These are phyloP conservation scores for Nannospalax galili DNA, from an alignment of 2,113 vertebrate species.

Conservation along the genomic window DNA sequence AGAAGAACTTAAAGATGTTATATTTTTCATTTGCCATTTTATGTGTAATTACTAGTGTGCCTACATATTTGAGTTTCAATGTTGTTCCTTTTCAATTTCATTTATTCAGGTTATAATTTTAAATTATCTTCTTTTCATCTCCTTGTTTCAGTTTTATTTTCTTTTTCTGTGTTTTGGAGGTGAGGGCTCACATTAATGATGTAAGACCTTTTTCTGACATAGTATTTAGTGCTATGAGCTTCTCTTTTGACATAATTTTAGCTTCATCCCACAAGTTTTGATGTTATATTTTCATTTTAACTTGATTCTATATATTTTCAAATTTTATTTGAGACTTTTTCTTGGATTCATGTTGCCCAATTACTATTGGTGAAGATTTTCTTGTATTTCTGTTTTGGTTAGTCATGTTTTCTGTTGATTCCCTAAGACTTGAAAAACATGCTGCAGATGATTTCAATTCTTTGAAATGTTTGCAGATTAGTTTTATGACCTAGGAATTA, in stretches of 20 bases:
- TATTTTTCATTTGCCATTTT: no score
- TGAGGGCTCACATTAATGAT: neutral
- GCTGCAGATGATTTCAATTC: constrained; percentile 1
- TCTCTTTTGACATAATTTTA: constrained; percentile 12
- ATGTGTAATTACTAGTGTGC: no score
- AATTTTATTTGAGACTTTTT: constrained; percentile 29
- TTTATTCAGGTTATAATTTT: neutral
- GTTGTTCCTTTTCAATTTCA: constrained; percentile 21
- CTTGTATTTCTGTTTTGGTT: constrained; percentile 29
- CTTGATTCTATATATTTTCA: constrained; percentile 8
- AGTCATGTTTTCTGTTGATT: constrained; percentile 10
- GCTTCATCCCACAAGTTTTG: neutral
- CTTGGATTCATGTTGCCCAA: neutral
- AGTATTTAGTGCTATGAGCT: constrained; percentile 21
- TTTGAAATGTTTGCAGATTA: constrained; percentile 32
- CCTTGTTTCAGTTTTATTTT: constrained; percentile 27
- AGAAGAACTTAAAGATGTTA: no score
- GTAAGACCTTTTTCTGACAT: neutral
- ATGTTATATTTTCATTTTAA: constrained; percentile 42
- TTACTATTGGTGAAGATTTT: constrained; percentile 23
- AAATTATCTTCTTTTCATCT: constrained; percentile 10
- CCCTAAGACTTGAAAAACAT: neutral
- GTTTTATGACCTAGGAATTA: neutral
- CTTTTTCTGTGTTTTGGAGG: neutral
- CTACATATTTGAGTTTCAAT: no score